These are phyloP conservation scores for Holothuria scabra DNA, from an alignment of 53 echinoderm and acorn worm species.

Conservation along the genomic window DNA sequence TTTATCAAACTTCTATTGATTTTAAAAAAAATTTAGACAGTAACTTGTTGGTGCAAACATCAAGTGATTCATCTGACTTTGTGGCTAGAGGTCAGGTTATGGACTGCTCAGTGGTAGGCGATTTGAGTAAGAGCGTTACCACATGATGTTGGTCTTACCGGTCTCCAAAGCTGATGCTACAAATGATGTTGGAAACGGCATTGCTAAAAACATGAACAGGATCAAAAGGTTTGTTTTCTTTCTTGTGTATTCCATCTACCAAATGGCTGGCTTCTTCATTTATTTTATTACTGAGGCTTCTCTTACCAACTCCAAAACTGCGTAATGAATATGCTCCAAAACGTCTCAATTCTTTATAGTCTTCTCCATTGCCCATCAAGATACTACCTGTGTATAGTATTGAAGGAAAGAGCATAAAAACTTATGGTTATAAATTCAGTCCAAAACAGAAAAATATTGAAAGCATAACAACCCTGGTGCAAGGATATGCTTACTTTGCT, in stretches of 20 bases:
- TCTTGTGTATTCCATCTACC: constrained; percentile 29
- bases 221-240: constrained; percentile 20
- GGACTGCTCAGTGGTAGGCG: too few species aligned
- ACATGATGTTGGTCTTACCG: not conserved
- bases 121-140: too few species aligned
- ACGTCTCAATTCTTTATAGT: constrained; percentile 76
- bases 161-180: constrained; percentile 29
- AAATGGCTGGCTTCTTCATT: constrained; percentile 66
- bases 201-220: constrained; percentile 41
- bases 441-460: too few species aligned
- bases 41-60: too few species aligned
- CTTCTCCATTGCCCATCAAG: constrained; percentile 62
- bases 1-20: too few species aligned
- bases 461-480: too few species aligned
- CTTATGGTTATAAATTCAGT: too few species aligned
- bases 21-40: too few species aligned
- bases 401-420: not conserved
- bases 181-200: constrained; percentile 33
- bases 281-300: constrained; percentile 65
- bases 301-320: constrained; percentile 84
- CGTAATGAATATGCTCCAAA: constrained; percentile 74
- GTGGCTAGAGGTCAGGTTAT: too few species aligned
- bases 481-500: too few species aligned
- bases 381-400: constrained; percentile 60
- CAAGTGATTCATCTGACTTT: too few species aligned